Base-by-base conservation (phyloP, 2,797 vertebrate genomes). In the Cichlasoma orientale region DNA sequence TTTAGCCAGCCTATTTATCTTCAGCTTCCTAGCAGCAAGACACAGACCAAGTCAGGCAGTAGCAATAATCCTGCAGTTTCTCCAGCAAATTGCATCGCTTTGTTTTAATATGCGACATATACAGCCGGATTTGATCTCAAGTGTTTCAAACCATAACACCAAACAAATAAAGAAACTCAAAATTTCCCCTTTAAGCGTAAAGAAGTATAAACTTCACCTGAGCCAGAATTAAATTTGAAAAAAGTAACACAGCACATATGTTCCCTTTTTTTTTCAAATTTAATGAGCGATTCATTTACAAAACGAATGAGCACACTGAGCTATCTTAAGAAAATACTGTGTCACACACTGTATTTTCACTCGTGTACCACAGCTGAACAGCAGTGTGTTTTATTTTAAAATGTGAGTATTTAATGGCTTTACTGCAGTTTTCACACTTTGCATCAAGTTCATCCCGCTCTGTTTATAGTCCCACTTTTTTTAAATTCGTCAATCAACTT, bases 331-430 rank as follows among this genome's bases (percentile, higher is more conserved):
- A 38, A 38, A 41, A 41, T 4, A 41, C 33, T 10, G 7, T 7
- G 36, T 36, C 36, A 36, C 41, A 14, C 41, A 44, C 41, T n/a
- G n/a, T n/a, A 16, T 44, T 44, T 44, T 44, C 13, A 44, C 41
- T 44, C 4, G 13, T 41, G 38, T 44, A 14, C 4, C 13, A 16
- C 16, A 16, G 5, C 44, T 47, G 41, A 47, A 47, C 19, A 25
- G 41, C 41, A 3, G 41, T 47, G 5, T 47, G 10, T n/a, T 7
- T 29, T 8, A 2, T 0, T 68, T 25, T 29, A n/a, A 47, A 27
- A 68, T 18, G 47, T 1, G 23, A 19, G 31, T 33, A 33, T 33
- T 33, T 33, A 33, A 33, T 33, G 7, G 31, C 31, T 33, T 33
- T 8, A 33, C 31, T 8, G 31, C 31, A 33, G 31, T 33, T 33